Evolutionary conservation across 2,888 invertebrate genomes (phyloP).

Genomic region (Eristalis intricaria): DNA sequence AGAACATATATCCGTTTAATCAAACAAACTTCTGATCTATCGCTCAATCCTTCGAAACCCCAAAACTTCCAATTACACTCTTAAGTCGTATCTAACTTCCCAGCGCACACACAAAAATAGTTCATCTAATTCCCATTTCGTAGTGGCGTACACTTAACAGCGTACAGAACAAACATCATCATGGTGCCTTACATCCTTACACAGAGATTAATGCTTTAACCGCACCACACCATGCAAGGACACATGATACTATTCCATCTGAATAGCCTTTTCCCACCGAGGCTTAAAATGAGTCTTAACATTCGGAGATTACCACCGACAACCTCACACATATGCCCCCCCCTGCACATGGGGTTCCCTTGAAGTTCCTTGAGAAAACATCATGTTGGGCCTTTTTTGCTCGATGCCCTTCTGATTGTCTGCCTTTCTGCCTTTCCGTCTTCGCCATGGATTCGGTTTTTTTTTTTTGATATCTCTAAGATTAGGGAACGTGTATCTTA

Average conservation of each 20-base stretch:
- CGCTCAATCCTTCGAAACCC: conserved; percentile 60
- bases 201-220: conserved; percentile 63
- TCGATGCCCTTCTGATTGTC: neutral
- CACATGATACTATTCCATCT: conserved; percentile 52
- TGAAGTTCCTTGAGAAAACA: conserved; percentile 2
- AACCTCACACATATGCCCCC: conserved; percentile 17
- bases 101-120: conserved; percentile 54
- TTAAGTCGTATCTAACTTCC: conserved; percentile 39
- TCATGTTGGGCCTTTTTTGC: conserved; percentile 16
- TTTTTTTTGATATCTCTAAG: conserved; percentile 43
- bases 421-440: neutral
- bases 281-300: conserved; percentile 63
- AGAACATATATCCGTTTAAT: conserved; percentile 59
- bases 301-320: conserved; percentile 63
- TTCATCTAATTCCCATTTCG: conserved; percentile 59
- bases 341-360: neutral
- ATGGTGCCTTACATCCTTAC: conserved; percentile 33
- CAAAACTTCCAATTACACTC: conserved; percentile 59
- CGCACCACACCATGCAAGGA: conserved; percentile 21
- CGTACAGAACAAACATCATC: conserved; percentile 41
- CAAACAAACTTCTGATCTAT: conserved; percentile 61
- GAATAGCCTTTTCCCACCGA: conserved; percentile 53
- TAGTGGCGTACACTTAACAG: conserved; percentile 33
- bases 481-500: conserved; percentile 49
- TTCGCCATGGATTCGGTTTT: conserved; percentile 16